Conservation (phyloP, 2,888 invertebrate species). For the Catocala sponsa region DNA sequence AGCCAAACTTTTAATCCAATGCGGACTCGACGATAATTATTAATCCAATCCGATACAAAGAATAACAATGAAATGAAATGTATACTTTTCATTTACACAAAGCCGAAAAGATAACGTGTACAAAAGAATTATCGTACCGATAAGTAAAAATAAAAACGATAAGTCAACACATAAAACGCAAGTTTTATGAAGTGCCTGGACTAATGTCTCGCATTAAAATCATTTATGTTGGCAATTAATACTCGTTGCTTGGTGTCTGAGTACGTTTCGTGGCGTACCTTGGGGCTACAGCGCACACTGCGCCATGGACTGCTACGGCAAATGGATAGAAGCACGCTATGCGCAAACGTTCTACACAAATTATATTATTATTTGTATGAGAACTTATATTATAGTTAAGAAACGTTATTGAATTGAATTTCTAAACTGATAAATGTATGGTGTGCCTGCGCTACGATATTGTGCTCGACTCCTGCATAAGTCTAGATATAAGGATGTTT, state of each 20-base stretch:
- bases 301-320: constrained; percentile 53
- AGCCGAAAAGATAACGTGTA: constrained; percentile 3
- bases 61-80: too few species aligned
- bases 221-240: constrained; percentile 80
- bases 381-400: constrained; percentile 42
- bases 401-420: constrained; percentile 9
- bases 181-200: constrained; percentile 52
- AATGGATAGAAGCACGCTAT: constrained; percentile 75
- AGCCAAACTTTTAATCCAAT: too few species aligned
- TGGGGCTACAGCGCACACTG: constrained; percentile 61
- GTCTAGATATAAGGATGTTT: too few species aligned
- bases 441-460: too few species aligned
- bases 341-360: constrained; percentile 45
- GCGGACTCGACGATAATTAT: too few species aligned
- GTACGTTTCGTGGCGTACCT: constrained; percentile 46
- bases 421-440: too few species aligned
- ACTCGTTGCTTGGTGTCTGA: constrained; percentile 64
- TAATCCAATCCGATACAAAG: too few species aligned
- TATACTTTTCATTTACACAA: too few species aligned
- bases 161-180: constrained; percentile 32
- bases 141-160: constrained; percentile 21
- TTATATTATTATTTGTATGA: constrained; percentile 59
- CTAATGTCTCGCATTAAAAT: constrained; percentile 73
- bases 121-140: constrained; percentile 7
- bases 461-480: too few species aligned